These are phyloP conservation scores for Tanypteryx hageni DNA, from an alignment of 2,888 invertebrate species.

Conservation along the genomic window DNA sequence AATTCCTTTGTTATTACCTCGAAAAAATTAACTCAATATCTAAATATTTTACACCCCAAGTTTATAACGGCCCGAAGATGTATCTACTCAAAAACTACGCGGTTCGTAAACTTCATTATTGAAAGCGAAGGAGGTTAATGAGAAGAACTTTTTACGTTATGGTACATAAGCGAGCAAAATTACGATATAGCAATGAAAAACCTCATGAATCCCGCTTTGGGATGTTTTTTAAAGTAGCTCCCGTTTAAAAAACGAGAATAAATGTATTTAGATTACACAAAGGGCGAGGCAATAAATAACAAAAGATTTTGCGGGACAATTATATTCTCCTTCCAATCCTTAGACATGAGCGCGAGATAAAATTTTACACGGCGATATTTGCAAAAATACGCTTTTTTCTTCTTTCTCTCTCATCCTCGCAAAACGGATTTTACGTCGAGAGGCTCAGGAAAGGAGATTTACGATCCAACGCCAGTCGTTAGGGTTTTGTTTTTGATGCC, in stretches of 20 bases:
- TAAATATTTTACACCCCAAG: too few species aligned
- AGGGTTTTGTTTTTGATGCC: not conserved
- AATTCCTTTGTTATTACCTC: too few species aligned
- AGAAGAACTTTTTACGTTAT: not conserved
- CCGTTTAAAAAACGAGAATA: not conserved
- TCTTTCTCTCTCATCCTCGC: not conserved
- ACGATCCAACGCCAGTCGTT: constrained; percentile 12
- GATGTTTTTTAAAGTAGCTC: not conserved
- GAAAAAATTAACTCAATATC: too few species aligned
- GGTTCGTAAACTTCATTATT: not conserved
- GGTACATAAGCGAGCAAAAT: not conserved
- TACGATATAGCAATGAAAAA: not conserved
- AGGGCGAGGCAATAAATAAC: not conserved
- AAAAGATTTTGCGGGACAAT: not conserved
- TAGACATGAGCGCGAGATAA: not conserved
- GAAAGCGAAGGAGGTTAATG: not conserved
- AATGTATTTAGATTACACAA: not conserved
- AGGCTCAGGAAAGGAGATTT: not conserved
- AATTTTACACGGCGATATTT: not conserved
- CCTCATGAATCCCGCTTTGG: not conserved
- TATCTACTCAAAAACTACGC: not conserved
- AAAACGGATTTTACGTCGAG: not conserved
- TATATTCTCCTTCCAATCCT: not conserved
- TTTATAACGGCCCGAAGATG: too few species aligned
- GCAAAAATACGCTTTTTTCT: not conserved